Base-by-base conservation (phyloP, 2,797 vertebrate species). In the Clangula hyemalis region DNA sequence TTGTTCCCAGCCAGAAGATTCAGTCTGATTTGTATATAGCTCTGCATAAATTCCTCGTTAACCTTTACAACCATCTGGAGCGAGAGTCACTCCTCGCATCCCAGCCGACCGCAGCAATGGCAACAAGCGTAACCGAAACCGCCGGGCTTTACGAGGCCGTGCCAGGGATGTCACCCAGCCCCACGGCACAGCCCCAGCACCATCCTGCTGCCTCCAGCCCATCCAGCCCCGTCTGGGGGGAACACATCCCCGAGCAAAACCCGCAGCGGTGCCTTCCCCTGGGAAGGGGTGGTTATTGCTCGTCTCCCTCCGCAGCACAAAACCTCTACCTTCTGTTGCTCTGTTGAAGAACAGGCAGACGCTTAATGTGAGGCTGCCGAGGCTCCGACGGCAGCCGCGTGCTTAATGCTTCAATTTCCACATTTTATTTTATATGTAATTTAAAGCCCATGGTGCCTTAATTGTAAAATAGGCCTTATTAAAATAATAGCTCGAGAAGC, bases 401-500 rank as follows among this genome's bases (percentile, higher is more conserved):
- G 91, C 97, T 98, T 97, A 98, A 97, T 98, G 97, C 97, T 97
- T 97, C 98, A 97, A 98, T 98, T 98, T 97, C 97, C 98, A 98
- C 98, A 95, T 98, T 98, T 98, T 98, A 98, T 97, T 98, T 98
- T 98, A 98, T 97, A 98, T 97, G 97, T 98, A 98, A 98, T 98
- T 98, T 98, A 98, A 98, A 98, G 98, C 97, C 97, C 98, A 97
- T 97, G 98, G 98, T 98, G 98, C 97, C 98, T 98, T 98, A 98
- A 98, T 98, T 98, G 97, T 98, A 98, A 98, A 98, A 98, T 98
- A 98, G 97, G 96, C 95, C 98, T 98, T 98, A 98, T 98, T 98
- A 98, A 98, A 98, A 98, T 98, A 98, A 98, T 98, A 98, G 97
- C 97, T 98, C 15, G 94, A 96, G 97, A 98, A 98, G 96, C 98